phyloP scores from a whole-genome alignment of 2,888 invertebrate genomes.

The Portevinia maculata region DNA sequence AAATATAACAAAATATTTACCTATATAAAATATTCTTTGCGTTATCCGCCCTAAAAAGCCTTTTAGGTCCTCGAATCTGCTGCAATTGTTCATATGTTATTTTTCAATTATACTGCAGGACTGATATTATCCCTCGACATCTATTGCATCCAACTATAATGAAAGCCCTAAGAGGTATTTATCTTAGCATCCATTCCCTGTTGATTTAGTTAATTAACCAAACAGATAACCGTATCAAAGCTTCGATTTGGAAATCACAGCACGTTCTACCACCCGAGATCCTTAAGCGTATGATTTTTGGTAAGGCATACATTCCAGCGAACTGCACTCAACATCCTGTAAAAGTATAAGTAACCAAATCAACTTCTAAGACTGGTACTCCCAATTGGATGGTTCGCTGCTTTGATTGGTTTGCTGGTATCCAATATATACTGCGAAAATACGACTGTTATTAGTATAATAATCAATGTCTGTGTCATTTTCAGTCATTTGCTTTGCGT shows the following conservation, averaged over 20 bases:
- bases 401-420: neutral
- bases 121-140: conserved; percentile 10
- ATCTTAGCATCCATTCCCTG: conserved; percentile 48
- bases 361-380: conserved; percentile 40
- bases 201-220: conserved; percentile 65
- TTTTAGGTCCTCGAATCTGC: neutral
- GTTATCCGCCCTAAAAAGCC: no score
- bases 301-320: neutral
- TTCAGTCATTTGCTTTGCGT: conserved; percentile 55
- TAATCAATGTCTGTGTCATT: conserved; percentile 61
- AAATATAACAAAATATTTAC: no score
- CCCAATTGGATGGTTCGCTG: neutral
- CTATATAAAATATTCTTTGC: no score
- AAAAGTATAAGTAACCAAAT: conserved; percentile 7
- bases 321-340: conserved; percentile 37
- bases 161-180: neutral
- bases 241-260: conserved; percentile 36
- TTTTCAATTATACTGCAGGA: conserved; percentile 47
- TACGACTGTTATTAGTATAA: conserved; percentile 55
- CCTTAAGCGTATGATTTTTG: conserved; percentile 43
- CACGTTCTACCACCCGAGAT: conserved; percentile 23
- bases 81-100: conserved; percentile 41
- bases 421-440: conserved; percentile 42
- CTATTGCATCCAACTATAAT: neutral
- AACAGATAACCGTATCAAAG: conserved; percentile 52